Conservation (phyloP, 1,140 invertebrate species). For the Pseudomyrmex gracilis region DNA sequence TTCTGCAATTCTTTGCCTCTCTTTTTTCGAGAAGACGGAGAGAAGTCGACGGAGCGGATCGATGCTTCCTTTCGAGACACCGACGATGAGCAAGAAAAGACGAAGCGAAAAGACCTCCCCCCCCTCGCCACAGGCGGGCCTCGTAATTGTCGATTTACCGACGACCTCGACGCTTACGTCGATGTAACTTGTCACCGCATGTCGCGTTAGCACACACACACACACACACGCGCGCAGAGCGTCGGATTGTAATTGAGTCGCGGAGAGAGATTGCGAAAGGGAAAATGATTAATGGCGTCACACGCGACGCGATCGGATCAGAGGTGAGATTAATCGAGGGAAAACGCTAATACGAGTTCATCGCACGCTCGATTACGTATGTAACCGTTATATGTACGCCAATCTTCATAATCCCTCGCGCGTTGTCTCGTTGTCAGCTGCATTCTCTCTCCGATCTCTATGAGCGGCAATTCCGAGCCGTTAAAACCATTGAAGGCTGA, state of each 20-base stretch:
- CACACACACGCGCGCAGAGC: neutral
- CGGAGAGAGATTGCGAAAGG: constrained; percentile 49
- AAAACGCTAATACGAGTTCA: constrained; percentile 57
- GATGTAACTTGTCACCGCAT: constrained; percentile 54
- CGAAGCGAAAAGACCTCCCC: neutral
- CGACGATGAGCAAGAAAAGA: constrained; percentile 47
- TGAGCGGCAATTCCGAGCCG: constrained; percentile 23
- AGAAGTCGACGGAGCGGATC: constrained; percentile 74
- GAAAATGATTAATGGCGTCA: constrained; percentile 57
- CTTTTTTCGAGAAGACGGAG: constrained; percentile 64
- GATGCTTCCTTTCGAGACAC: constrained; percentile 76
- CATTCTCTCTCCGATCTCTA: constrained; percentile 30
- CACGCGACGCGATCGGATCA: constrained; percentile 47
- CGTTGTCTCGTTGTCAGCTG: constrained; percentile 33
- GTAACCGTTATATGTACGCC: constrained; percentile 32
- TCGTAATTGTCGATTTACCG: constrained; percentile 66
- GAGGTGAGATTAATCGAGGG: constrained; percentile 59
- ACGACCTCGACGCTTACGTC: constrained; percentile 33
- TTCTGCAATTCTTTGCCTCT: constrained; percentile 74
- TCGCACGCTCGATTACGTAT: constrained; percentile 52
- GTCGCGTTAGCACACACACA: neutral
- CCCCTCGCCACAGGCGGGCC: constrained; percentile 2
- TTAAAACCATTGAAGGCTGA: constrained; percentile 33
- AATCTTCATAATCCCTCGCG: constrained; percentile 52
- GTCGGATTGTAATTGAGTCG: constrained; percentile 27